These are phyloP conservation scores for Sturnira hondurensis DNA, from an alignment of 2,113 vertebrate species.

Conservation along the genomic window DNA sequence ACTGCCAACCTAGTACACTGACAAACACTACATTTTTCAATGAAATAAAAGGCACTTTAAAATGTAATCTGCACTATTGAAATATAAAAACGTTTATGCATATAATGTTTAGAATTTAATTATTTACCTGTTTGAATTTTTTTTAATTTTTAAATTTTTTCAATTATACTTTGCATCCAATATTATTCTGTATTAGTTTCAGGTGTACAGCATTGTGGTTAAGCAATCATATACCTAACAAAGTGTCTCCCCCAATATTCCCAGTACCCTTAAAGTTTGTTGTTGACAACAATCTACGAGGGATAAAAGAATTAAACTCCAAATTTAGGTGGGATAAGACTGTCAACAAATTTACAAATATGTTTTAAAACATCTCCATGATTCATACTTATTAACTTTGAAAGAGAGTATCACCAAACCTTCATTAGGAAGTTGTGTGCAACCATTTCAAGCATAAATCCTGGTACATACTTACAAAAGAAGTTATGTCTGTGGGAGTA, in stretches of 20 bases:
- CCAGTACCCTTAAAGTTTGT: background rate
- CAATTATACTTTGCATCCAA: background rate
- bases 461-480: background rate
- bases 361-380: background rate
- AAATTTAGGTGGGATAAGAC: background rate
- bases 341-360: background rate
- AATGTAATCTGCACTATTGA: background rate
- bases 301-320: background rate
- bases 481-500: background rate
- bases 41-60: background rate
- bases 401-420: background rate
- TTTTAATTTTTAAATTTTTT: background rate
- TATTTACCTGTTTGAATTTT: background rate
- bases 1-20: background rate
- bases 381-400: background rate
- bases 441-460: background rate
- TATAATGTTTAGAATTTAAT: background rate
- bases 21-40: background rate
- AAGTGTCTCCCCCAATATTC: background rate
- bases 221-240: background rate
- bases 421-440: background rate
- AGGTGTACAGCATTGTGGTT: background rate
- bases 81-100: background rate
- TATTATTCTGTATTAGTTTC: background rate
- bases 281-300: background rate